phyloP scores from a whole-genome alignment of 92 coral and sea anemone species.

The Phenganax stokvisi region DNA sequence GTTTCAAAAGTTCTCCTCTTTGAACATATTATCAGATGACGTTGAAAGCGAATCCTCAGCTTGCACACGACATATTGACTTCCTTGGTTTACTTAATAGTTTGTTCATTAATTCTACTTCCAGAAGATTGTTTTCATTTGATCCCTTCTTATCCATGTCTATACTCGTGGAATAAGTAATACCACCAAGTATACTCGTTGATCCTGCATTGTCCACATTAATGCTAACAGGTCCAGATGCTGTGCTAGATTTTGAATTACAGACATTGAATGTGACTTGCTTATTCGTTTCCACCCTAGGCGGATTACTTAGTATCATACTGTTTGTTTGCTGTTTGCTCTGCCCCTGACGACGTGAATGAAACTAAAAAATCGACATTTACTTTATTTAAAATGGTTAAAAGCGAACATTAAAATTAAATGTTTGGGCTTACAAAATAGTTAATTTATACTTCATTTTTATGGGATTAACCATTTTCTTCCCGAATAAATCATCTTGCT shows the following conservation, averaged over 20 bases:
- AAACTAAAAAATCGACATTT: slow-evolving; percentile 8
- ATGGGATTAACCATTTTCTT: no score
- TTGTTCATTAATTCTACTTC: not conserved
- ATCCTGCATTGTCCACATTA: slow-evolving; percentile 1
- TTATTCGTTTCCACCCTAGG: not conserved
- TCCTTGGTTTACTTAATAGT: slow-evolving; percentile 5
- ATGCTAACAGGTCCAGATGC: not conserved
- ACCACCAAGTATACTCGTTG: not conserved
- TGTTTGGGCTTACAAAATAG: no score
- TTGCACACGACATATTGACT: slow-evolving; percentile 25
- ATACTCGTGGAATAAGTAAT: not conserved
- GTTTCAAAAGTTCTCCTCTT: slow-evolving; percentile 1
- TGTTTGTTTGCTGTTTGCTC: not conserved
- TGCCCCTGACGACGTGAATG: slow-evolving; percentile 1
- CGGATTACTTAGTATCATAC: not conserved
- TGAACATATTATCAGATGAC: slow-evolving; percentile 26
- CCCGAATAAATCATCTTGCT: no score
- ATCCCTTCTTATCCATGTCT: not conserved
- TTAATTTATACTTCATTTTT: no score
- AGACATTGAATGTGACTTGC: not conserved
- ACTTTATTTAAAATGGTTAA: no score
- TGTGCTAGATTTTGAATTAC: slow-evolving; percentile 8
- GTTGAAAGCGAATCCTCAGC: slow-evolving; percentile 25
- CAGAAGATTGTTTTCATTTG: not conserved
- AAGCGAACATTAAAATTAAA: no score